Conservation (phyloP, 2,888 invertebrate genomes). For the Tinea trinotella region DNA sequence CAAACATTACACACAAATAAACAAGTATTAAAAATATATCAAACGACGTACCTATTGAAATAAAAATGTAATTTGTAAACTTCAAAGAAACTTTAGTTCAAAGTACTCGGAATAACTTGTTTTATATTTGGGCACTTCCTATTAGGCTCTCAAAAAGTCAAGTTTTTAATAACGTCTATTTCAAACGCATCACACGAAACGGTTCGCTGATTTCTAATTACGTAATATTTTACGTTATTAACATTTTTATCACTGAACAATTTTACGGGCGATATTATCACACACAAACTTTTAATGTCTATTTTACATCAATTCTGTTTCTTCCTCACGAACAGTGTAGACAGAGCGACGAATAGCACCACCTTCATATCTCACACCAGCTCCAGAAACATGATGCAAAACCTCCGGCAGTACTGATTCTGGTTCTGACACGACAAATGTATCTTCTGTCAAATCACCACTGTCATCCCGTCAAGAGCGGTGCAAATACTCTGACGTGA, state of each 20-base stretch:
- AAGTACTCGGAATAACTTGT: background rate
- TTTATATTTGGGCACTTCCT: background rate
- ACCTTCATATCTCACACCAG: constrained; percentile 45
- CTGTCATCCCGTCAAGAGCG: constrained; percentile 66
- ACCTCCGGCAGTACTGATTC: constrained; percentile 59
- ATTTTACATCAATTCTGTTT: constrained; percentile 47
- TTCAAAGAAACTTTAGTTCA: background rate
- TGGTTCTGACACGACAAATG: constrained; percentile 52
- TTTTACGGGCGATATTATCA: constrained; percentile 9
- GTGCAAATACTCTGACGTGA: constrained; percentile 58
- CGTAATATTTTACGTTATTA: constrained; percentile 3
- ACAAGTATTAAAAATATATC: background rate
- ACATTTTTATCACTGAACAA: constrained; percentile 11
- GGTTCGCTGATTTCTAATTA: background rate
- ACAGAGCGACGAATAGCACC: constrained; percentile 54
- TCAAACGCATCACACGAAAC: background rate
- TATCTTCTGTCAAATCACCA: constrained; percentile 55
- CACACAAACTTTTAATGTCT: constrained; percentile 7
- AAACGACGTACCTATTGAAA: background rate
- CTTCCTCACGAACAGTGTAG: constrained; percentile 37
- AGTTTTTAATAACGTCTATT: constrained; percentile 1
- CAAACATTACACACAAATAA: too few relatives aligned
- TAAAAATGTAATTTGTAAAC: background rate
- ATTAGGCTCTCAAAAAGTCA: constrained; percentile 7
- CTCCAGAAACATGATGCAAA: constrained; percentile 50